Evolutionary conservation across 2,797 vertebrate genomes (phyloP), one percentile per base, ranked within the genome.

Genomic region (Leucoraja ocellata): DNA sequence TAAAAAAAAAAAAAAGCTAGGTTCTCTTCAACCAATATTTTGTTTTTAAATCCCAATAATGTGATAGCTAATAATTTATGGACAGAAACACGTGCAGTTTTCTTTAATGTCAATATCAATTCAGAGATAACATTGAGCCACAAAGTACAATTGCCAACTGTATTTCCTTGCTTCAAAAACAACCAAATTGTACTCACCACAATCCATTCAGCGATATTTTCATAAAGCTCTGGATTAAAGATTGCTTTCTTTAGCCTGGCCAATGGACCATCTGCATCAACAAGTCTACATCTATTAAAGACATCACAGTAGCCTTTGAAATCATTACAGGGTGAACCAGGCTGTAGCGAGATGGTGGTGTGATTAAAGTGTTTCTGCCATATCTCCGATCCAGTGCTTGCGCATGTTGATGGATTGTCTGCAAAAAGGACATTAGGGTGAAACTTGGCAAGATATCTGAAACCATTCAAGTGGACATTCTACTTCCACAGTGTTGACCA

Each of bases 271-370:
- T 99, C 99, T 0, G 98, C 98, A 93, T 99, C 99, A 94, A 99
- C 99, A 83, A 99, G 96, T 10, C 98, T 97, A 93, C 99, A 99
- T 94, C 97, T 97, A 97, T 97, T 98, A 93, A 99, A 99, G 81
- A 99, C 98, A 93, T 99, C 99, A 65, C 98, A 99, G 96, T 99
- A 99, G 94, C 99, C 99, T 96, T 97, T 98, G 94, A 98, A 99
- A 94, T 99, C 98, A 46, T 99, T 99, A 95, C 99, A 99, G 91
- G 98, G 98, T 5, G 99, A 99, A 93, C 99, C 98, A 0, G 98
- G 98, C 94, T 99, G 98, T 94, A 99, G 96, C 0, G 98, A 98
- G 32, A 96, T 97, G 23, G 97, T 96, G 93, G 95, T 97, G 23
- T 93, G 96, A 39, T 95, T 94, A 77, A 99, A 99, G 36, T 93